These are phyloP conservation scores for Scrobipalpa atriplicella DNA, from an alignment of 2,888 invertebrate genomes.

Conservation along the genomic window DNA sequence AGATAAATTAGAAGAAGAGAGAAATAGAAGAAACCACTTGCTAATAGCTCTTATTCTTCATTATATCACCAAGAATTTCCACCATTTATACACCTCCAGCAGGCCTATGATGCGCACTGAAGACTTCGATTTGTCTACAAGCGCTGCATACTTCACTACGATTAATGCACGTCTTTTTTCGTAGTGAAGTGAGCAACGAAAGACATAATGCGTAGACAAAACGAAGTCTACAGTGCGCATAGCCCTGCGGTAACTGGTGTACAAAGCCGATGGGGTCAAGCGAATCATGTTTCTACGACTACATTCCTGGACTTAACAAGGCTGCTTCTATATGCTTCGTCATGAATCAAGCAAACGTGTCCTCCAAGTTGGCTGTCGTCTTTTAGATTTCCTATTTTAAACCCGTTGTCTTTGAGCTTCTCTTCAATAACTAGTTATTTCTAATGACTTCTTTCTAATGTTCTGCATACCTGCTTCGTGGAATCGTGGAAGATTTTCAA, in stretches of 20 bases:
- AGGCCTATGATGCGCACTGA: too few species aligned
- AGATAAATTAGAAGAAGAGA: too few species aligned
- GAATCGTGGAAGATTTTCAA: constrained; percentile 59
- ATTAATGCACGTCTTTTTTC: too few species aligned
- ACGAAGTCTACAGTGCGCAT: too few species aligned
- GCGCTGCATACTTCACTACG: too few species aligned
- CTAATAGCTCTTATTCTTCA: constrained; percentile 53
- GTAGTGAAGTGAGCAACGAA: too few species aligned
- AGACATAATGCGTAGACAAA: too few species aligned
- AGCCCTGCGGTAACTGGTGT: constrained; percentile 65
- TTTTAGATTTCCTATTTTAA: constrained; percentile 58
- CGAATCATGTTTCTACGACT: constrained; percentile 65
- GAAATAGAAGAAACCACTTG: too few species aligned
- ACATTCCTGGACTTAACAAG: constrained; percentile 59
- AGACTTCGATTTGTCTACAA: too few species aligned
- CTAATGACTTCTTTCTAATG: constrained; percentile 66
- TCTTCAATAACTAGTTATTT: constrained; percentile 66
- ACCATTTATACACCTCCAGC: constrained; percentile 65
- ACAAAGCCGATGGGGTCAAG: constrained; percentile 62
- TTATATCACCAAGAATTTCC: constrained; percentile 57
- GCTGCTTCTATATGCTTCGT: constrained; percentile 65
- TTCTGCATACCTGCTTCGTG: constrained; percentile 61
- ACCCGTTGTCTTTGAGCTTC: constrained; percentile 54
- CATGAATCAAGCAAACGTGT: constrained; percentile 66
- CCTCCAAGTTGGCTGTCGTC: constrained; percentile 64